Conservation (phyloP, 2,797 vertebrate species). For the Prionace glauca region DNA sequence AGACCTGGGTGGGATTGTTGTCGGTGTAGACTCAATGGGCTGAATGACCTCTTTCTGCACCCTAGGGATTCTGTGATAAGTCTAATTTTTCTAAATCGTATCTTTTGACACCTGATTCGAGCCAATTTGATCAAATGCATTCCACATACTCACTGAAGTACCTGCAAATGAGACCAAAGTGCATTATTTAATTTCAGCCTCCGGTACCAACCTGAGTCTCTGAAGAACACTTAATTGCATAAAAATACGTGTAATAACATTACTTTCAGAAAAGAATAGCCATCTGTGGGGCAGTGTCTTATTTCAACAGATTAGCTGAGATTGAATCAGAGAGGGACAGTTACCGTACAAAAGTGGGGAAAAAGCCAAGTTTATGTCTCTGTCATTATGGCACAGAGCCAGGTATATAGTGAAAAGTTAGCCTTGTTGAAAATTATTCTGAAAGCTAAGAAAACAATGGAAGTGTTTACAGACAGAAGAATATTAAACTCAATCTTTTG, state of each 20-base stretch:
- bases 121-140: neutral
- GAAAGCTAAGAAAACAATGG: neutral
- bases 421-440: neutral
- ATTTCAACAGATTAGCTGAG: neutral
- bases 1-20: too few species aligned
- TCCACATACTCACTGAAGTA: neutral
- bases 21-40: too few species aligned
- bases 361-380: neutral
- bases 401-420: neutral
- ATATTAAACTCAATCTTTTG: neutral
- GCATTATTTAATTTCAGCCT: neutral
- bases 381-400: neutral
- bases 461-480: neutral
- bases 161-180: neutral
- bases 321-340: neutral
- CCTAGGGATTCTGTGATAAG: too few species aligned
- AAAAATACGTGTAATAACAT: neutral
- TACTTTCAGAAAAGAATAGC: neutral
- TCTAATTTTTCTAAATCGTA: neutral
- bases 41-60: too few species aligned
- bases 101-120: neutral
- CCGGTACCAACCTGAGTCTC: neutral
- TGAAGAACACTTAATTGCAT: neutral
- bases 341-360: neutral
- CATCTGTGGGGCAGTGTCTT: neutral